Conservation (phyloP, 1,140 invertebrate genomes). For the Vollenhovia emeryi region DNA sequence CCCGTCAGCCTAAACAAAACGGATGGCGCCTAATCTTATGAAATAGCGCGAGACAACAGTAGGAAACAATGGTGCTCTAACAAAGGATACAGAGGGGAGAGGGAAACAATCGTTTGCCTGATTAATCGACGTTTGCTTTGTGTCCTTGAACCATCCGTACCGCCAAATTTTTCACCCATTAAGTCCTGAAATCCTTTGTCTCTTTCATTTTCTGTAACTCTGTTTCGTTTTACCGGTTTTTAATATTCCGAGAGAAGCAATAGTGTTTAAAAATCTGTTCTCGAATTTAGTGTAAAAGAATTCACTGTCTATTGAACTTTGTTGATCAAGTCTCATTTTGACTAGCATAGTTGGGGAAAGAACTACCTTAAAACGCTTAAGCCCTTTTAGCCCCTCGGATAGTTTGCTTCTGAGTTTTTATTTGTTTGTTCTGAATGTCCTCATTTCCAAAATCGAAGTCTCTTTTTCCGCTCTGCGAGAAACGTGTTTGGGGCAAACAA, state of each 20-base stretch:
- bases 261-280: too few relatives aligned
- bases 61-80: constrained; percentile 28
- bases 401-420: neutral
- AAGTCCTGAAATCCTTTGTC: neutral
- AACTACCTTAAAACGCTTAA: neutral
- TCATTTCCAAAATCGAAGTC: neutral
- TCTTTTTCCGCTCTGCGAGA: neutral
- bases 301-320: too few relatives aligned
- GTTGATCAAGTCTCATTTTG: too few relatives aligned
- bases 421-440: neutral
- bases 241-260: too few relatives aligned
- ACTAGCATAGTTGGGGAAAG: too few relatives aligned
- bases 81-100: constrained; percentile 15
- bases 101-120: constrained; percentile 35
- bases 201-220: too few relatives aligned
- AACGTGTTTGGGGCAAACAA: neutral
- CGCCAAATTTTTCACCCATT: neutral
- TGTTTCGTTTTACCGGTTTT: too few relatives aligned
- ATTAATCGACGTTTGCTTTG: constrained; percentile 39
- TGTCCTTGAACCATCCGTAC: neutral
- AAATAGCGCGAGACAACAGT: constrained; percentile 46
- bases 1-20: constrained; percentile 67
- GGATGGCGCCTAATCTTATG: constrained; percentile 69
- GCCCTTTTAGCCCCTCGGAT: neutral
- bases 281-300: too few relatives aligned